Conservation (phyloP, 1,140 invertebrate species). For the Magallana gigas region DNA sequence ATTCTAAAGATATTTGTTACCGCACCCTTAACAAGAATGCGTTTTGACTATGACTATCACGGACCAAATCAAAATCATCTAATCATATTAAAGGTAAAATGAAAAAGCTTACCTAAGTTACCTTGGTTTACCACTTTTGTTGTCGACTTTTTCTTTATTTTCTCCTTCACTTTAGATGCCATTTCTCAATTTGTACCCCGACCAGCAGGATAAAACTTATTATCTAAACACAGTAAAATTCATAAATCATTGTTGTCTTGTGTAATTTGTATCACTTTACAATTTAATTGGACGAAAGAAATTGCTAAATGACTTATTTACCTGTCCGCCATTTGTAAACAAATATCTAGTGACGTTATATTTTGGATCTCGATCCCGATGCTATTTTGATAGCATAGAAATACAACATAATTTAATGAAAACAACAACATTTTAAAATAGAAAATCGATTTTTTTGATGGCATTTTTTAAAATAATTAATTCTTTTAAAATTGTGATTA, state of each 20-base stretch:
- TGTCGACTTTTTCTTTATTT: not conserved
- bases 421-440: too few relatives aligned
- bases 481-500: too few relatives aligned
- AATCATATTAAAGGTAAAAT: too few relatives aligned
- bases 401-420: too few relatives aligned
- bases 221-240: not conserved
- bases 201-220: not conserved
- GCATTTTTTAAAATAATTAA: too few relatives aligned
- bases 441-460: too few relatives aligned
- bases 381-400: not conserved
- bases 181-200: not conserved
- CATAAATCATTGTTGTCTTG: not conserved
- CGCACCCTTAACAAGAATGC: too few relatives aligned
- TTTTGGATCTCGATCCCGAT: conserved; percentile 10
- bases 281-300: too few relatives aligned
- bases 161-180: conserved; percentile 12
- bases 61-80: too few relatives aligned
- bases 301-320: not conserved
- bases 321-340: conserved; percentile 23
- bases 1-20: too few relatives aligned
- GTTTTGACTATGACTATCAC: too few relatives aligned
- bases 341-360: conserved; percentile 6
- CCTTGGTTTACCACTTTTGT: not conserved
- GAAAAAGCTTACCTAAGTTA: not conserved
- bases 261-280: too few relatives aligned